phyloP scores from a whole-genome alignment of 2,797 vertebrate species.

The Selene dorsalis region DNA sequence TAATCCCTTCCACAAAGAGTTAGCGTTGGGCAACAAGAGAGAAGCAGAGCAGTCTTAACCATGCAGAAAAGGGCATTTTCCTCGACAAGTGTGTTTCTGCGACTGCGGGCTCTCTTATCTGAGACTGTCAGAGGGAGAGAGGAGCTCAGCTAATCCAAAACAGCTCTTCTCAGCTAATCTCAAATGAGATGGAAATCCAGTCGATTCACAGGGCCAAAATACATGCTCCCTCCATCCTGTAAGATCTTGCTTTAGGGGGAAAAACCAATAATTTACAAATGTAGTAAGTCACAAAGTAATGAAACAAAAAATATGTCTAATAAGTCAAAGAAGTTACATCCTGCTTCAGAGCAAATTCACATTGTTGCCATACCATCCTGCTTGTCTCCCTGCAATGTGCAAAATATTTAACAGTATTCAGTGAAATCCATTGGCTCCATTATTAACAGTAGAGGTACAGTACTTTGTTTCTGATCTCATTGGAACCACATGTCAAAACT shows the following conservation, averaged over 20 bases:
- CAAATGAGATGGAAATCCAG: slow-evolving; percentile 84
- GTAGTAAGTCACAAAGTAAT: slow-evolving; percentile 55
- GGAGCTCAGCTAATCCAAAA: slow-evolving; percentile 78
- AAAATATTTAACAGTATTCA: not conserved
- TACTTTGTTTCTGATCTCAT: not conserved
- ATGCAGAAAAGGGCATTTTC: slow-evolving; percentile 78
- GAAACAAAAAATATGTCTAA: slow-evolving; percentile 39
- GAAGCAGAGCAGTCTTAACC: slow-evolving; percentile 69
- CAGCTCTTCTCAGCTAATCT: slow-evolving; percentile 81
- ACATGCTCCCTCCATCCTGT: slow-evolving; percentile 62
- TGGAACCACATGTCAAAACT: no score
- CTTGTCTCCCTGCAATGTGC: not conserved
- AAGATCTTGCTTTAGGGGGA: slow-evolving; percentile 57
- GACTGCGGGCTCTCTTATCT: slow-evolving; percentile 79
- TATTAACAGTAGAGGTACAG: not conserved
- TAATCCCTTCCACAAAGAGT: slow-evolving; percentile 76
- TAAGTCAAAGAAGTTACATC: slow-evolving; percentile 43
- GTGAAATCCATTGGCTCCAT: not conserved
- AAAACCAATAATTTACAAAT: slow-evolving; percentile 69
- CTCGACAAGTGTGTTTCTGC: slow-evolving; percentile 72
- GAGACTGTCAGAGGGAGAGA: slow-evolving; percentile 75
- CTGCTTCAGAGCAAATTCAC: slow-evolving; percentile 36
- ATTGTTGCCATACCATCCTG: slow-evolving; percentile 13
- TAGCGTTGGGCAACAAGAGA: slow-evolving; percentile 70
- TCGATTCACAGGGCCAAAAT: slow-evolving; percentile 71